Base-by-base conservation (phyloP, 2,113 vertebrate species). In the Zosterops hypoxanthus region DNA sequence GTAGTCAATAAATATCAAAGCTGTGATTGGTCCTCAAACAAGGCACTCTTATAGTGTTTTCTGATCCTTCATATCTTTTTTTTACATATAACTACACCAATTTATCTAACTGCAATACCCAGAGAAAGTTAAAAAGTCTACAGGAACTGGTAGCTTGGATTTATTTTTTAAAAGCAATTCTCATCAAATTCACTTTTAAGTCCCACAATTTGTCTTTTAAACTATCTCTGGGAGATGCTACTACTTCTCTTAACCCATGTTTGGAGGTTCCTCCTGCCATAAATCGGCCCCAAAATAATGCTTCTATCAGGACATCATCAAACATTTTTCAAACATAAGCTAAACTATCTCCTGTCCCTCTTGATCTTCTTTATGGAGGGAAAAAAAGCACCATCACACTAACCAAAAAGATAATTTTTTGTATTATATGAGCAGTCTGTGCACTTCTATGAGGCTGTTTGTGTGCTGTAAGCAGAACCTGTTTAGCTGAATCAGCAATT, bases 401-500 rank as follows among this genome's bases (percentile, higher is more conserved):
- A 73, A 49, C 34, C 18, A 76, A 60, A 94, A 91, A 60, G 15
- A 46, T 22, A 29, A 61, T 59, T 86, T 79, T 80, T 56, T 29
- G 8, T 77, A 42, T 60, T 86, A 88, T 11, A 53, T 86, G 66
- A 94, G 29, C 41, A 55, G 33, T 77, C 57, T 66, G 76, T 56
- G 69, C 1, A 20, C 44, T 55, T 72, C 65, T n/a, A 8, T 60
- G 72, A 17, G 61, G 34, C 42, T 86, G 84, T 86, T 91, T 12
- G 0, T 36, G 36, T 85, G 55, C 36, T 81, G 88, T 72, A 90
- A 90, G 76, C 90, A 92, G 60, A 93, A 82, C 50, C 13, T 55
- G 60, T 34, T 82, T 56, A 81, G 88, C 82, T 94, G 91, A 93
- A 86, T 92, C 91, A 88, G 91, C 41, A 92, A 79, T 59, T 89